phyloP scores from a whole-genome alignment of 2,113 vertebrate genomes.

The Elachura formosa region DNA sequence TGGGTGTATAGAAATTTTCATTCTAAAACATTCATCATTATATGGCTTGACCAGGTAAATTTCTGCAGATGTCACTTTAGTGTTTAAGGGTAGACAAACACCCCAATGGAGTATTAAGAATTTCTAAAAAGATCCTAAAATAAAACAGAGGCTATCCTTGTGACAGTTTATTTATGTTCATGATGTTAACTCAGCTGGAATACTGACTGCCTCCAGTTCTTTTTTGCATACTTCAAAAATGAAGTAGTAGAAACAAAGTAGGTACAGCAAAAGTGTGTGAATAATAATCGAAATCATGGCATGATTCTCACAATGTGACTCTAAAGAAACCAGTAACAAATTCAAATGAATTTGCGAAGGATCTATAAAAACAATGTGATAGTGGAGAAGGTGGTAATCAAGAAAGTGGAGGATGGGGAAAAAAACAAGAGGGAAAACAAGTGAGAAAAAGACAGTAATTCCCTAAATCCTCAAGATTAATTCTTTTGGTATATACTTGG shows the following conservation, averaged over 20 bases:
- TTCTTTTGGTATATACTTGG: not conserved
- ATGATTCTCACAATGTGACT: not conserved
- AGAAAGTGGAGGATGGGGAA: not conserved
- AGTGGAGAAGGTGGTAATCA: not conserved
- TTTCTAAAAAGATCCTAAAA: not conserved
- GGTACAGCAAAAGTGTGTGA: not conserved
- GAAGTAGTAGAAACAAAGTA: not conserved
- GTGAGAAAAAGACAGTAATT: not conserved
- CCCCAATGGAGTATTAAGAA: not conserved
- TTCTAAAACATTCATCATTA: not conserved
- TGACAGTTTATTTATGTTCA: not conserved
- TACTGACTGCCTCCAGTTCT: not conserved
- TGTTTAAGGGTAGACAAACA: not conserved
- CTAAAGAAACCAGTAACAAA: not conserved
- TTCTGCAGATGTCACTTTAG: fast-evolving
- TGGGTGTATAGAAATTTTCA: not conserved
- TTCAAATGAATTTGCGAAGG: not conserved
- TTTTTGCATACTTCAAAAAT: not conserved
- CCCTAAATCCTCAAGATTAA: not conserved
- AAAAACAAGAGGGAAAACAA: not conserved
- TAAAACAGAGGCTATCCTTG: not conserved
- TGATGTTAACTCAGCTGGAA: not conserved
- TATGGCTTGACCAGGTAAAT: not conserved
- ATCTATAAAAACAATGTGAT: not conserved
- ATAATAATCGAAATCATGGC: not conserved